Percentiles rank a stretch among this genome's conserved stretches.
Conservation (phyloP, 2,888 invertebrate genomes). For the Busseola fusca region DNA sequence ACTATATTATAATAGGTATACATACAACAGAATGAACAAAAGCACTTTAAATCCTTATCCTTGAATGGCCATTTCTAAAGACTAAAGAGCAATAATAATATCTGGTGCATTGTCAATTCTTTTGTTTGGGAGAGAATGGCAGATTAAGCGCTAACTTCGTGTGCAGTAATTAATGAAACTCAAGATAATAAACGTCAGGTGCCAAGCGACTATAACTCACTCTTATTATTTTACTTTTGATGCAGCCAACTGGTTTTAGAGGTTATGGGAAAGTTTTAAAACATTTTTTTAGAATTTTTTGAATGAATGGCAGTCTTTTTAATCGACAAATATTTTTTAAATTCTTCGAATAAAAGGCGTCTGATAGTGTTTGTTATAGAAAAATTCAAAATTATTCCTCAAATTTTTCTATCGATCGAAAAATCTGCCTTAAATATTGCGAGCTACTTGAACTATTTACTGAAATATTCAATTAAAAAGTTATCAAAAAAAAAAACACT, state of each 20-base stretch:
- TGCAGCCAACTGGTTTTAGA: not conserved
- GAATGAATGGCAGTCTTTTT: no score
- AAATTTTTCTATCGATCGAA: no score
- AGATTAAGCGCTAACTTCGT: conserved; percentile 52
- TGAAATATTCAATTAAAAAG: not conserved
- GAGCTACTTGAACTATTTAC: not conserved
- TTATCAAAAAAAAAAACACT: not conserved
- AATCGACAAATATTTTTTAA: no score
- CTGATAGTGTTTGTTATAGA: no score
- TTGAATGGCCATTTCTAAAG: conserved; percentile 32
- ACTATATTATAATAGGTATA: conserved; percentile 16
- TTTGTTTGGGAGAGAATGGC: conserved; percentile 57
- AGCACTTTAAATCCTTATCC: conserved; percentile 37
- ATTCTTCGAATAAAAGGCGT: no score
- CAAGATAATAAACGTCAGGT: conserved; percentile 56
- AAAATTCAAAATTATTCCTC: no score
- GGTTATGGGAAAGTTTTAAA: not conserved
- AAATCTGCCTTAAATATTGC: not conserved
- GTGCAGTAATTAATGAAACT: conserved; percentile 61
- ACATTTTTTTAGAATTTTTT: not conserved
- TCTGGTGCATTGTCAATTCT: conserved; percentile 60
- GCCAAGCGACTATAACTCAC: conserved; percentile 47
- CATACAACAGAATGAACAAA: conserved; percentile 36
- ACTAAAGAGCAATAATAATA: conserved; percentile 53
- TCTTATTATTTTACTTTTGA: conserved; percentile 44